phyloP scores from a whole-genome alignment of 2,797 vertebrate species.

The Harpagifer antarcticus region DNA sequence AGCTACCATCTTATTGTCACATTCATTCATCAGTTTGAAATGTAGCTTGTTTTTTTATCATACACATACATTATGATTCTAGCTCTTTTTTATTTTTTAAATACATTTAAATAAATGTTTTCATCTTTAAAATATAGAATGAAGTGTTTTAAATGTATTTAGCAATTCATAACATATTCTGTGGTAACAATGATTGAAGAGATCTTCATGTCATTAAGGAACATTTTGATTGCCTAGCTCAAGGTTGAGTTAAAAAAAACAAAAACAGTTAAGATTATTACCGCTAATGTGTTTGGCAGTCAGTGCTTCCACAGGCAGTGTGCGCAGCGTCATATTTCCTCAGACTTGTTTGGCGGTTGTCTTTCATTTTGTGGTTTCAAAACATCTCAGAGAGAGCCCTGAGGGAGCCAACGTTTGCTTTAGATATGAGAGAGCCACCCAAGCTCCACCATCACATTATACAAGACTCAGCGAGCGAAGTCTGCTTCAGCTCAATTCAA shows the following conservation, averaged over 20 bases:
- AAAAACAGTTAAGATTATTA: conserved; percentile 32
- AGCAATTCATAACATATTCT: background rate
- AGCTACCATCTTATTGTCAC: background rate
- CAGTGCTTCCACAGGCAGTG: conserved; percentile 7
- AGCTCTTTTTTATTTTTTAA: conserved; percentile 19
- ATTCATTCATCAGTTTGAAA: conserved; percentile 25
- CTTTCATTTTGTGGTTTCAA: conserved; percentile 68
- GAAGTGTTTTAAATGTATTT: conserved; percentile 8
- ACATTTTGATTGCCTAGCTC: background rate
- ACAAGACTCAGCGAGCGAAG: conserved; percentile 62
- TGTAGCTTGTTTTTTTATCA: conserved; percentile 8
- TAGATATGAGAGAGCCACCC: conserved; percentile 68
- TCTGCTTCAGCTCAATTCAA: conserved; percentile 76
- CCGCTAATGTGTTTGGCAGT: conserved; percentile 48
- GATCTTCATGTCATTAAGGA: background rate
- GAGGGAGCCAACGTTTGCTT: conserved; percentile 43
- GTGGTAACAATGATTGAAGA: background rate
- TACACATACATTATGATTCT: background rate
- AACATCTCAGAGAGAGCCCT: conserved; percentile 48
- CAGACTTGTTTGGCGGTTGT: conserved; percentile 64
- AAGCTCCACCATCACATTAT: conserved; percentile 75
- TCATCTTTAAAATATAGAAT: conserved; percentile 2
- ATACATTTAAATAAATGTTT: background rate
- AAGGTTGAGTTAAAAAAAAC: conserved; percentile 21
- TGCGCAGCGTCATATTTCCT: conserved; percentile 41